Base-by-base conservation (phyloP, 2,797 vertebrate species). In the Enteromius mattozi region DNA sequence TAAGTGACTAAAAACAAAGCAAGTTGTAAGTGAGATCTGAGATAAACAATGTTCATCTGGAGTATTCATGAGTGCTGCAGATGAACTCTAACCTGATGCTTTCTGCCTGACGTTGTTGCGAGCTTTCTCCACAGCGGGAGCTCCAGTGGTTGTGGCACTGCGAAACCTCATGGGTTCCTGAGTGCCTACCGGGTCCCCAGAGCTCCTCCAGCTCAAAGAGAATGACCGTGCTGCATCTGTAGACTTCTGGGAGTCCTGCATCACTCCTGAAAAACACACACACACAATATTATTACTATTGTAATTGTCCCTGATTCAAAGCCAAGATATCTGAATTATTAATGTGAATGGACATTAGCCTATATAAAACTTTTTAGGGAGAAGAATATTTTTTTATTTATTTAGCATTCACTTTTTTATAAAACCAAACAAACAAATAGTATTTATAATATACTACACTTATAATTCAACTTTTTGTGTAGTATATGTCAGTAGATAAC, bases 101-200 rank as follows among this genome's bases (percentile, higher is more conserved):
- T 98, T 99, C 90, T 99, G 97, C 30, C 97, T 95, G 83, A 99
- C 97, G 0, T 93, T 96, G 91, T 97, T 98, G 74, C 97, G 97
- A 13, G 98, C 98, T 86, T 98, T 99, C 90, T 99, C 98, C 56
- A 98, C 97, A 66, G 97, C 97, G 0, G 97, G 97, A 17, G 97
- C 97, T 89, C 98, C 98, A 3, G 98, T 99, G 1, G 98, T 99
- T 6, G 98, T 99, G 70, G 98, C 98, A 8, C 97, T 98, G 88
- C 98, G 95, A 86, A 98, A 97, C 86, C 98, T 95, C 98, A 99
- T 98, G 1, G 98, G 98, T 88, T 99, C 98, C 69, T 96, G 95
- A 85, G 93, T 89, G 35, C 90, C 92, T 1, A 89, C 86, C 69
- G 92, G 92, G 61, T 98, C 97, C 21, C 95, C 97, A 30, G 98